These are phyloP conservation scores for Sparidentex hasta DNA, from an alignment of 2,797 vertebrate genomes.

Conservation along the genomic window DNA sequence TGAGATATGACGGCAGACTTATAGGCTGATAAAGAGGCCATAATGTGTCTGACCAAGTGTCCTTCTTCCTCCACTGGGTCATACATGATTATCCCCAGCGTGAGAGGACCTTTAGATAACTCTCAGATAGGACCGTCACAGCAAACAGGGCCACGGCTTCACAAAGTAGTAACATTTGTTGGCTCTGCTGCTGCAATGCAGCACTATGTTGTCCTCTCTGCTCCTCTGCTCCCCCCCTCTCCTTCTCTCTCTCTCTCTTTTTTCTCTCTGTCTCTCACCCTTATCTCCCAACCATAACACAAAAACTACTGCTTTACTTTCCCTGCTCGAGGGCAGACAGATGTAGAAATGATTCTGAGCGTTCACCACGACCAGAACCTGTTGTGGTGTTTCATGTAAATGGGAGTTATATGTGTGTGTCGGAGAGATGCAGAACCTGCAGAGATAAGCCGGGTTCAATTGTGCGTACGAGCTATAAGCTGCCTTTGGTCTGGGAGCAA, in stretches of 20 bases:
- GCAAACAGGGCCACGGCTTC: constrained; percentile 55
- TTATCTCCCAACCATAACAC: constrained; percentile 61
- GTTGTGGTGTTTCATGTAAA: constrained; percentile 60
- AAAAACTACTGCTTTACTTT: constrained; percentile 52
- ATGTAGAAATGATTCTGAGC: constrained; percentile 33
- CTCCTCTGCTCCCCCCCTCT: constrained; percentile 44
- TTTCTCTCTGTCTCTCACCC: constrained; percentile 57
- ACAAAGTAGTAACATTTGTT: constrained; percentile 64
- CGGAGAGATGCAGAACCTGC: constrained; percentile 54
- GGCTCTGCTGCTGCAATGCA: constrained; percentile 82
- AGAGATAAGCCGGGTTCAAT: constrained; percentile 67
- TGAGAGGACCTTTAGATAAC: constrained; percentile 50
- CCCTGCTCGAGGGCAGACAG: constrained; percentile 53
- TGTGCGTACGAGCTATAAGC: constrained; percentile 68
- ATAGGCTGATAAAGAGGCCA: constrained; percentile 67
- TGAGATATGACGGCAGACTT: constrained; percentile 56
- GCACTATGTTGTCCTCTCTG: constrained; percentile 73
- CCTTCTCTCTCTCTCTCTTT: constrained; percentile 38
- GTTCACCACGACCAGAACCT: constrained; percentile 52
- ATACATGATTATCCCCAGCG: constrained; percentile 64
- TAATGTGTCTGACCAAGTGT: constrained; percentile 63
- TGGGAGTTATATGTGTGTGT: constrained; percentile 24
- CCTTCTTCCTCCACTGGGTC: constrained; percentile 66
- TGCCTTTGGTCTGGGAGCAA: constrained; percentile 53
- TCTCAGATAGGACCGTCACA: constrained; percentile 53